Base-by-base conservation (phyloP, 2,888 invertebrate species). In the Drosophila atroscutellata region DNA sequence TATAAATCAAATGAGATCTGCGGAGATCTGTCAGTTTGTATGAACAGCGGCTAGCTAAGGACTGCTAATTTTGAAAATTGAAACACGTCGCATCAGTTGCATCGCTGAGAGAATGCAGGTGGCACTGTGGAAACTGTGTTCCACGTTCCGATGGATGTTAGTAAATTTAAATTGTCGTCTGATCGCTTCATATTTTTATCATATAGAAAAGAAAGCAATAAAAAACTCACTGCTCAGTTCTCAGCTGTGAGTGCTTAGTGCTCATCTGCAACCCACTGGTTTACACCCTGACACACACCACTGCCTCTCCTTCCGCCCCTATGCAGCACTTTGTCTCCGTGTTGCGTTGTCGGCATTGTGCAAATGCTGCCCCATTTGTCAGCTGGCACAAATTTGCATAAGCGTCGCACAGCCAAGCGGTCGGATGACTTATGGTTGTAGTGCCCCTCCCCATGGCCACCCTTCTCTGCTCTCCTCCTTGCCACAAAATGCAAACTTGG, bases 321-420 rank as follows among this genome's bases (percentile, higher is more conserved):
- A 3, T 8, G n/a, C 6, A 15, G 4, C 30, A 28, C 32, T 32
- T 32, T 32, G 32, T n/a, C 50, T n/a, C n/a, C 30, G 32, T 47
- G 18, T 30, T 52, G 71, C 34, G 59, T 67, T 74, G 72, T 54
- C 50, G 90, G 77, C 80, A 88, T 86, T 83, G 81, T 90, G 89
- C 85, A 91, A 91, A 88, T 81, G 89, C 82, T 91, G 92, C 84
- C 81, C 92, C 87, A 92, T 92, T 92, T 92, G 91, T 91, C 91
- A 92, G 92, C 88, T 92, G 86, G 90, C 91, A 86, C 92, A 86
- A 86, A 92, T 92, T 92, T 91, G 88, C 91, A 92, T 92, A 92
- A 91, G 86, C 86, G 86, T 55, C 86, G 86, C 80, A 79, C 80
- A 77, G 88, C 65, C 72, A 81, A 89, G 82, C 89, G 80, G 85